Evolutionary conservation across 2,797 vertebrate genomes (phyloP).

Genomic region (Novumbra hubbsi): DNA sequence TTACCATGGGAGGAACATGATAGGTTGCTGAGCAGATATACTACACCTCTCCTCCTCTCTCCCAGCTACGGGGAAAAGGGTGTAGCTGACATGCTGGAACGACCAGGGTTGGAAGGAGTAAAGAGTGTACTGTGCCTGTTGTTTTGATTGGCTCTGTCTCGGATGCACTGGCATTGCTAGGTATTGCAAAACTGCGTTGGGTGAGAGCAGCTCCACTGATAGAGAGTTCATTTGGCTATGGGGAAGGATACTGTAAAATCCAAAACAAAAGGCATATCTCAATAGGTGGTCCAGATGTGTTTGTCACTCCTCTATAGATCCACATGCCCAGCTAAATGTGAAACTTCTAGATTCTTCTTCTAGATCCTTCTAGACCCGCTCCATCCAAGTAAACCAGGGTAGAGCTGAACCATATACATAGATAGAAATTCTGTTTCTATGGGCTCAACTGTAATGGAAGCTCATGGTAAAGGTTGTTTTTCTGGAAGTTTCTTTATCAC

Average conservation of each 20-base stretch:
- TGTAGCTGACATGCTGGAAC: background rate
- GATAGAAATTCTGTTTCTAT: background rate
- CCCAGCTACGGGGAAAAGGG: background rate
- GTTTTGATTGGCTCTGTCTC: conserved; percentile 46
- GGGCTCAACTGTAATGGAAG: background rate
- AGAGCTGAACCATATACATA: background rate
- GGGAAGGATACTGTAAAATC: too few species aligned
- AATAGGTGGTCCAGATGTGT: too few species aligned
- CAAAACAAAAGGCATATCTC: too few species aligned
- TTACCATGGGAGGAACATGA: conserved; percentile 46
- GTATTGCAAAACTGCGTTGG: conserved; percentile 59
- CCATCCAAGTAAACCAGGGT: background rate
- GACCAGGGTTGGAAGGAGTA: conserved; percentile 10
- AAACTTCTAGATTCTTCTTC: background rate
- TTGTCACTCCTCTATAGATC: too few species aligned
- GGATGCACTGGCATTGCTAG: conserved; percentile 27
- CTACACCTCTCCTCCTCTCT: background rate
- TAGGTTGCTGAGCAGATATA: conserved; percentile 24
- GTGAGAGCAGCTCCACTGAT: conserved; percentile 25
- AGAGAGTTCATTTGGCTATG: too few species aligned
- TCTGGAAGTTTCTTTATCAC: background rate
- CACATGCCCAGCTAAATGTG: background rate
- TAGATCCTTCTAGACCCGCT: background rate
- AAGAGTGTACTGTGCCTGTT: conserved; percentile 42
- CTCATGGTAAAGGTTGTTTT: background rate